These are phyloP conservation scores for Sylvilagus bachmani DNA, from an alignment of 2,113 vertebrate genomes.

Conservation along the genomic window DNA sequence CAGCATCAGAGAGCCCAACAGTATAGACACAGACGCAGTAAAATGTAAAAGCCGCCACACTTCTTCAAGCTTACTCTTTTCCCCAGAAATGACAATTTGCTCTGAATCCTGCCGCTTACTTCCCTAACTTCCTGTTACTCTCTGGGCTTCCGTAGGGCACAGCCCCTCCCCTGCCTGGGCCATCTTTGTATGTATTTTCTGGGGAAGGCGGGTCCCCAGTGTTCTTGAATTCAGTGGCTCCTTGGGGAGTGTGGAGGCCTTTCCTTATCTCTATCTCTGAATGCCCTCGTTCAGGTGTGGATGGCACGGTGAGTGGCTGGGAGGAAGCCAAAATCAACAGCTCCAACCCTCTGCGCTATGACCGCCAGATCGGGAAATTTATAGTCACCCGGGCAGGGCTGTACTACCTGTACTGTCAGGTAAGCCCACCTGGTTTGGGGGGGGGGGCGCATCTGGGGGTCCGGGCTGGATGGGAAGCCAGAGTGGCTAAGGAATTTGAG, in stretches of 20 bases:
- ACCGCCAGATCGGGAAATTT: slow-evolving; percentile 91
- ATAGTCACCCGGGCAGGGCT: slow-evolving; percentile 91
- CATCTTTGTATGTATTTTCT: not conserved
- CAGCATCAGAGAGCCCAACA: not conserved
- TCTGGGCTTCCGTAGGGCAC: not conserved
- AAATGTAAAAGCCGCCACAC: not conserved
- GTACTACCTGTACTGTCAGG: slow-evolving; percentile 96
- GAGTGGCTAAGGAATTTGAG: not conserved
- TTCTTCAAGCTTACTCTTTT: not conserved
- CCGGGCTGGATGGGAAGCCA: too few species aligned
- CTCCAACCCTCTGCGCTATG: slow-evolving; percentile 92
- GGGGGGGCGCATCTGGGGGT: not conserved
- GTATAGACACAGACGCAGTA: not conserved
- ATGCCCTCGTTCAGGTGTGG: slow-evolving; percentile 76
- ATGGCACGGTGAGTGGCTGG: slow-evolving; percentile 94
- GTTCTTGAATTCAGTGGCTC: not conserved
- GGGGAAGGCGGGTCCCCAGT: not conserved
- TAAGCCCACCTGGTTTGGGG: slow-evolving; percentile 79
- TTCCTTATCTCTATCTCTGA: slow-evolving; percentile 52
- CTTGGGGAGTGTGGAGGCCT: not conserved
- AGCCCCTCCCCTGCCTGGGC: not conserved
- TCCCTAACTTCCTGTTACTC: not conserved
- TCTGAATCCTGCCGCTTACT: not conserved
- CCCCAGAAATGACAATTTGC: not conserved
- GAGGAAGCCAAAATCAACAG: slow-evolving; percentile 92